Percentiles rank a stretch among this genome's conserved stretches.
Conservation (phyloP, 2,888 invertebrate species). For the Lithodes maja region DNA sequence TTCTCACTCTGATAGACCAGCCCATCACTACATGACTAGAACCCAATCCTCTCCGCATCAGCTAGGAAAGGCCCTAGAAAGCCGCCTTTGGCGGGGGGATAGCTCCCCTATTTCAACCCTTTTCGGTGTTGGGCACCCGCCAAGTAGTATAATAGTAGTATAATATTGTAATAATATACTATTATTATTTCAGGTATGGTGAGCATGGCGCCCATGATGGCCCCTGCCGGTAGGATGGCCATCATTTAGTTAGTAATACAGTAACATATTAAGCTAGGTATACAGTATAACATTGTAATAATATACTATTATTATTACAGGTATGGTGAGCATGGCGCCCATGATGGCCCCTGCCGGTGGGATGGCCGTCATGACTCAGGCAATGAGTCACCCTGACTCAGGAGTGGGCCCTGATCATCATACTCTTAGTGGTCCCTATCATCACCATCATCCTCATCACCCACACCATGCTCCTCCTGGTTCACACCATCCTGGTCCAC, state of each 20-base stretch:
- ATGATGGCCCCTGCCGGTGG: slow-evolving; percentile 70
- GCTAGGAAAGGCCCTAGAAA: no score
- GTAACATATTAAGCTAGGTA: not conserved
- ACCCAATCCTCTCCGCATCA: no score
- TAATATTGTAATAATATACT: not conserved
- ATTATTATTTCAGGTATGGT: slow-evolving; percentile 60
- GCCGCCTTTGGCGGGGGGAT: no score
- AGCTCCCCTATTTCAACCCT: no score
- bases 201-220: slow-evolving; percentile 71
- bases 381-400: slow-evolving; percentile 69
- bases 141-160: no score
- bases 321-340: slow-evolving; percentile 70
- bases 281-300: not conserved
- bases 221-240: slow-evolving; percentile 69
- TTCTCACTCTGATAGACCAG: no score
- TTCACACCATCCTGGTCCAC: slow-evolving; percentile 59
- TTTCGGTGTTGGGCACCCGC: no score
- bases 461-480: slow-evolving; percentile 55
- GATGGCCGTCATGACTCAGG: slow-evolving; percentile 68
- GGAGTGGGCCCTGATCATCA: slow-evolving; percentile 68
- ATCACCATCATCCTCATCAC: slow-evolving; percentile 65
- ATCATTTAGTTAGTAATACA: not conserved
- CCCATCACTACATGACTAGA: no score
- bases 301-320: slow-evolving; percentile 32
- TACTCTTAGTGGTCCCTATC: slow-evolving; percentile 58